Base-by-base conservation (phyloP, 2,113 vertebrate species). In the Eulacestoma nigropectus region DNA sequence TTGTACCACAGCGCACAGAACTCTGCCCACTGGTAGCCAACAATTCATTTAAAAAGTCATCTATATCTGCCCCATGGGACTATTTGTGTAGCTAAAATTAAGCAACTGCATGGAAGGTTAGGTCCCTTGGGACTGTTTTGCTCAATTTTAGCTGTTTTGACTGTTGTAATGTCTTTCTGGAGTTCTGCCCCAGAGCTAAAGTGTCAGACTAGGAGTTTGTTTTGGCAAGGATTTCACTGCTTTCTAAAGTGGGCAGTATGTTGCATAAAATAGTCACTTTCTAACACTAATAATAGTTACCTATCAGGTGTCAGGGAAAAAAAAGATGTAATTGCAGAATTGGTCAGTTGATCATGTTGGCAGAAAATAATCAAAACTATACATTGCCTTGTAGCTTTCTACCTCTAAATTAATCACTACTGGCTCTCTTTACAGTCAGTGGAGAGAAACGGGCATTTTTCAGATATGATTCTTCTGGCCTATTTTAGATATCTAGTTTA, bases 401-500 rank as follows among this genome's bases (percentile, higher is more conserved):
- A 23, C 73, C 52, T 74, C 70, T 89, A 44, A 84, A 90, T 89
- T 86, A 80, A 86, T 90, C 60, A 52, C 35, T 70, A 10, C 55
- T 47, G 68, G 39, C 73, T 90, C 94, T 30, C 35, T 87, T 84
- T 89, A 62, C 41, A 75, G 89, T 77, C 80, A 59, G 50, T 35
- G 17, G 49, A 75, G 35, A 89, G 75, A 79, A 94, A 90, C 0
- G 21, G 64, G 44, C 76, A 52, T 67, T 90, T 90, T 90, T 93
- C 80, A 87, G 68, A 84, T 64, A 64, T 67, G 56, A 89, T 89
- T 89, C 60, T 95, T 84, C 80, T 68, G 93, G 84, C 84, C 89
- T 95, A 37, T 95, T 96, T 97, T 93, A 92, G 93, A 64, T 89
- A 72, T 21, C 84, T 75, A 78, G 89, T 84, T 93, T 91, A 95